Base-by-base conservation (phyloP, 2,888 invertebrate species). In the Drosophila falleni region DNA sequence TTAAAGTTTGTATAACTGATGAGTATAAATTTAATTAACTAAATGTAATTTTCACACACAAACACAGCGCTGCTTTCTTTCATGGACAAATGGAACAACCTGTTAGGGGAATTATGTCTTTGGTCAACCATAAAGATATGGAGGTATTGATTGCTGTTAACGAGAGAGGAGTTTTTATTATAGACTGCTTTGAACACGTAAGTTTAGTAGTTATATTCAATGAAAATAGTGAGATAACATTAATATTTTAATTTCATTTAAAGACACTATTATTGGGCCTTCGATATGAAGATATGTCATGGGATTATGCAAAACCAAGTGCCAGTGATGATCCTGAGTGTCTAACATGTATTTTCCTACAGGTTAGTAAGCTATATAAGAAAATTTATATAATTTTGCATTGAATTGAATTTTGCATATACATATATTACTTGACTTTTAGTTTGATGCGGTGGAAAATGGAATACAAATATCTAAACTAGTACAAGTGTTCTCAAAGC, bases 71-170 rank as follows among this genome's bases (percentile, higher is more conserved):
- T 71, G 98, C 98, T 23, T 98, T 97, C 93, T 98, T 98, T 93
- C 97, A 97, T 93, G 98, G 98, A 9, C 98, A 98, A 93, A 96
- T 98, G 59, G 98, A 98, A 92, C 97, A 97, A 92, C 98, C 98
- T 0, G 96, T 97, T 0, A 94, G 97, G 60, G 97, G 97, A 53
- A 93, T 98, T 67, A 96, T 96, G 68, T 96, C 97, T 63, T 94
- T 98, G 88, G 94, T 98, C 65, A 97, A 96, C 1, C 96, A 97
- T 91, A 96, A 96, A 81, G 98, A 98, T 91, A 95, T 97, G 77
- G 96, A 97, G 5, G 97, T 99, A 19, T 94, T 97, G 46, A 95
- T 98, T 42, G 98, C 97, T n/a, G 95, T 98, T 85, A 98, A 97
- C 91, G 95, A 96, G 1, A 95, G 95, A 65, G 97, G 97, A 5